A percentile compares a stretch with the other conserved stretches of the same genome.
These are phyloP conservation scores for Apodemia duryi DNA, from an alignment of 2,888 invertebrate species.

Conservation along the genomic window DNA sequence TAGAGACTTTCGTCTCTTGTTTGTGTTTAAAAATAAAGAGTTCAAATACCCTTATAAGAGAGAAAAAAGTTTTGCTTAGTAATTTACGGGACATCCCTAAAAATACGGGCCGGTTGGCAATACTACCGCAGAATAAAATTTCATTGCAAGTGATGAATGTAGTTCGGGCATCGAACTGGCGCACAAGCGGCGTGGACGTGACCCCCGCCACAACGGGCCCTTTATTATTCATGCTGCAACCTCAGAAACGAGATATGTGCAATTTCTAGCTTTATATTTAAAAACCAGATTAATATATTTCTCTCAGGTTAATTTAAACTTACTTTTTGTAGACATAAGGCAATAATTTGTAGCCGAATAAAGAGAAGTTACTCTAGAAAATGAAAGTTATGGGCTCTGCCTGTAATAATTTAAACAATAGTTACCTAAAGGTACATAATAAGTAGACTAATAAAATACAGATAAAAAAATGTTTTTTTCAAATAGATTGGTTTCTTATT, in stretches of 20 bases:
- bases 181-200: slow-evolving; percentile 54
- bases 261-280: slow-evolving; percentile 40
- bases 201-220: slow-evolving; percentile 57
- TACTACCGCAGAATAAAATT: slow-evolving; percentile 5
- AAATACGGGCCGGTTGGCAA: neutral
- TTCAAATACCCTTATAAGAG: neutral
- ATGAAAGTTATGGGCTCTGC: no score
- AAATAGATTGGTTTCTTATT: no score
- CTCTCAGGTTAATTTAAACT: neutral
- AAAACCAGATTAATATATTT: slow-evolving; percentile 9
- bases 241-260: slow-evolving; percentile 45
- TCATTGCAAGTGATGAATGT: slow-evolving; percentile 17
- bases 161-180: slow-evolving; percentile 53
- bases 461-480: no score
- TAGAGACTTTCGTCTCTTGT: no score
- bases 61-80: neutral
- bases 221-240: slow-evolving; percentile 57
- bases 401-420: no score
- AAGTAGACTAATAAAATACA: no score
- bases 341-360: neutral
- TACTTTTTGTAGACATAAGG: neutral
- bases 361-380: no score
- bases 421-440: no score
- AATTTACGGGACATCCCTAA: neutral
- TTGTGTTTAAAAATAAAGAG: no score